Base-by-base conservation (phyloP, 2,797 vertebrate genomes). In the Crenuchus spilurus region DNA sequence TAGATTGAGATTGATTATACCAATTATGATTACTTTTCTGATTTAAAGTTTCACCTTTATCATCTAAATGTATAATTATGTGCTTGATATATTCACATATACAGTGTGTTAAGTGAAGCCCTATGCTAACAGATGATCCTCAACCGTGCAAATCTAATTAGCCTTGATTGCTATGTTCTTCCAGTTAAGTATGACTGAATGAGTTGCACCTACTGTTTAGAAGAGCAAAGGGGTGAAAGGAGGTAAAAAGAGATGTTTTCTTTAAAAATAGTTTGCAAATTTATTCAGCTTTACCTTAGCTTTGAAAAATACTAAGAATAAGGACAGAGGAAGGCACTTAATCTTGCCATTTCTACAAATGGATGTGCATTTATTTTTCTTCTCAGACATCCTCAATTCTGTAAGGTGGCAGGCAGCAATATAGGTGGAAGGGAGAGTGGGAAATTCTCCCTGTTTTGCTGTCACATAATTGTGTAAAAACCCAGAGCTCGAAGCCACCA, bases 151-250 rank as follows among this genome's bases (percentile, higher is more conserved):
- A 33, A 65, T 65, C 30, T 31, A 42, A 48, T 58, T 26, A 68
- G 48, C 26, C 18, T 16, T 76, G 42, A 75, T 44, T 22, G 52
- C 48, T 48, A n/a, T 49, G 58, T 26, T 20, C 26, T 35, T 58
- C 18, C 33, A 68, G 48, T 65, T 44, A 65, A 33, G 48, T 20
- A 20, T 63, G 39, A 44, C 60, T 44, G 39, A 62, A 28, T 42
- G 26, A 48, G 42, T 22, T 31, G 9, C 26, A 64, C 37, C 35
- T 24, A 41, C 20, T 22, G 22, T 46, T 18, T 64, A 44, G 18
- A 13, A n/a, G 16, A 63, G 39, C 39, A n/a, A 4, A 39, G 7
- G 11, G 6, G 14, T 5, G 2, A 4, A 35, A 16, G 2, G 14
- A 37, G 57, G 6, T 4, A 9, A 28, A n/a, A 24, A 0, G 20